Percentiles rank a stretch among this genome's conserved stretches.
Evolutionary conservation across 2,797 vertebrate species (phyloP).

Genomic region (Micromesistius poutassou): DNA sequence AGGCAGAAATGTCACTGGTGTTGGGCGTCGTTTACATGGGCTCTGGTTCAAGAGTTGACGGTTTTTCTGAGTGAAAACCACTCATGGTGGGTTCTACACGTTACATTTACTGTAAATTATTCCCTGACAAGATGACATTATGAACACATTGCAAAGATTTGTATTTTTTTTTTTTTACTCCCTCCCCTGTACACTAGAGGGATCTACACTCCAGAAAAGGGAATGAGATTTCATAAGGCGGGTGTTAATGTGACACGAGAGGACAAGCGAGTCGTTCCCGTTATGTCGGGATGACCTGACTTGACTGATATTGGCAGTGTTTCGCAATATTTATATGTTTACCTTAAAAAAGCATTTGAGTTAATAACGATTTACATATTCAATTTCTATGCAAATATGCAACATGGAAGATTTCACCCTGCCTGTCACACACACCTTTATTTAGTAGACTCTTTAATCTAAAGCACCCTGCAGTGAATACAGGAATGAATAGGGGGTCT

Average conservation of each 20-base stretch:
- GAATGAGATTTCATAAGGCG: not conserved
- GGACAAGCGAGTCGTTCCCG: not conserved
- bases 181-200: not conserved
- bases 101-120: not conserved
- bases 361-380: not conserved
- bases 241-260: not conserved
- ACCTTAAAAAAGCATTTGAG: not conserved
- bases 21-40: not conserved
- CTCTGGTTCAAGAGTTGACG: not conserved
- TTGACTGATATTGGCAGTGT: not conserved
- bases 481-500: not conserved
- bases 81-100: not conserved
- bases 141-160: not conserved
- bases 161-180: not conserved
- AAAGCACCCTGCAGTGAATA: not conserved
- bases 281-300: no score
- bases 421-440: not conserved
- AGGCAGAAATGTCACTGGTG: not conserved
- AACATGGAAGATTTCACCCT: not conserved
- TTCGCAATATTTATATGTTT: not conserved
- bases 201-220: not conserved
- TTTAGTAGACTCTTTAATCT: not conserved
- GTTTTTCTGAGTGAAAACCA: no score
- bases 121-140: conserved; percentile 2
- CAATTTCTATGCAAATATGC: conserved; percentile 1